Conservation (phyloP, 2,888 invertebrate species). For the Pherbina coryleti region DNA sequence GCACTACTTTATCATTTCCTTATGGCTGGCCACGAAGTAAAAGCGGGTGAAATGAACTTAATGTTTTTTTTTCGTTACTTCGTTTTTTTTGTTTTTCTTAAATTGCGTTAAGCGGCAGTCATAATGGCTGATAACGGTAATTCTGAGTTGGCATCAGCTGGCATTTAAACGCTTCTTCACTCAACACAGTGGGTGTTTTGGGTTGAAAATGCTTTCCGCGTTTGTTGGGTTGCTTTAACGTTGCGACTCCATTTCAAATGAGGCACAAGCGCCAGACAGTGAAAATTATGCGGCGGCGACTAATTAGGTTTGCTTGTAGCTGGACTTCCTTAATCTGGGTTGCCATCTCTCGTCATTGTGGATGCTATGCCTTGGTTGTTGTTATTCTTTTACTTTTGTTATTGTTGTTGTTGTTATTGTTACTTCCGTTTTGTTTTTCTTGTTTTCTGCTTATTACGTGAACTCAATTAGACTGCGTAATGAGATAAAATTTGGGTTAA, state of each 20-base stretch:
- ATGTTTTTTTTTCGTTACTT: not conserved
- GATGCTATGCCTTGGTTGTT: not conserved
- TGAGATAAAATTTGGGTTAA: slow-evolving; percentile 53
- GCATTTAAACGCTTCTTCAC: slow-evolving; percentile 1
- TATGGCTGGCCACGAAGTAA: not conserved
- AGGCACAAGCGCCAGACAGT: slow-evolving; percentile 45
- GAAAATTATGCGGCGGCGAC: slow-evolving; percentile 58
- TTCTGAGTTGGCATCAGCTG: slow-evolving; percentile 16
- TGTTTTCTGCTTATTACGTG: not conserved
- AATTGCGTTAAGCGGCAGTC: slow-evolving; percentile 10
- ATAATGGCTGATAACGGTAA: slow-evolving; percentile 23
- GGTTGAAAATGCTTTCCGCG: too few relatives aligned
- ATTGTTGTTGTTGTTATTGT: slow-evolving; percentile 11
- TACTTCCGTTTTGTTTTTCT: not conserved
- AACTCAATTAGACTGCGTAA: slow-evolving; percentile 19
- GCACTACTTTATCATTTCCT: not conserved
- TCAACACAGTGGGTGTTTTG: not conserved
- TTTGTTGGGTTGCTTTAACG: too few relatives aligned
- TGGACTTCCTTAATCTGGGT: not conserved
- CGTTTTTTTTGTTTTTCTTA: not conserved
- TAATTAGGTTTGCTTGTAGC: slow-evolving; percentile 57
- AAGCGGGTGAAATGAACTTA: slow-evolving; percentile 36
- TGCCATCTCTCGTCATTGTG: not conserved
- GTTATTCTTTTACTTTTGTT: slow-evolving; percentile 22
- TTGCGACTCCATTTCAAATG: not conserved